Base-by-base conservation (phyloP, 2,888 invertebrate genomes). In the Gerris lacustris region DNA sequence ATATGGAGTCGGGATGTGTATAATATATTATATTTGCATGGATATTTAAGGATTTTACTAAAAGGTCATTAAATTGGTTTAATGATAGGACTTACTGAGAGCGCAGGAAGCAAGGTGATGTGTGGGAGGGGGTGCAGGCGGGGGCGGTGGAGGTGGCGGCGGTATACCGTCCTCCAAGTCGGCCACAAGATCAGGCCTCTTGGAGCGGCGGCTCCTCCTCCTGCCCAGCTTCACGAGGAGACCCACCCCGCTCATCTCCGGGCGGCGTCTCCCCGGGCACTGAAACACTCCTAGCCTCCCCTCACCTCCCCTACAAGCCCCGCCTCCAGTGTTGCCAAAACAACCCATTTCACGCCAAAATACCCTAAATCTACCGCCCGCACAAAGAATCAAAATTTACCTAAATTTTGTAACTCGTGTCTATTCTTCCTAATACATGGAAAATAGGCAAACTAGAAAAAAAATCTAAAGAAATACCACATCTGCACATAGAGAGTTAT, bases 81-180 rank as follows among this genome's bases (percentile, higher is more conserved):
- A 31, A 31, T 31, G 31, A 31, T 31, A 4, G n/a, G n/a, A 43
- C 67, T 44, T 86, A 86, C 44, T 85, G 84, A 5, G 86, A 85
- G 69, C 86, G 80, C 77, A 88, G 88, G 71, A 86, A 87, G 7
- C 87, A 87, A 17, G 88, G 88, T 44, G 87, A 87, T 45, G 87
- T 87, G 75, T 87, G 87, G 45, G 87, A 73, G 45, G 74, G 73
- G 69, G 73, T 72, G 64, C 15, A 31, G 64, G 87, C 6, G 87
- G 87, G 31, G 87, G 88, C 44, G 87, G 87, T 45, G 87, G 87
- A 74, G 87, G 87, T 43, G 87, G 71, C 45, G 72, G 73, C 64
- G 72, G 72, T 68, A 72, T 72, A 63, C 71, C 70, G 62, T 74
- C 75, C 43, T 75, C 74, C 67, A 75, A 74, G 67, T 75, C 75